phyloP scores from a whole-genome alignment of 64 coral and sea anemone genomes.

The Montipora sp. region DNA sequence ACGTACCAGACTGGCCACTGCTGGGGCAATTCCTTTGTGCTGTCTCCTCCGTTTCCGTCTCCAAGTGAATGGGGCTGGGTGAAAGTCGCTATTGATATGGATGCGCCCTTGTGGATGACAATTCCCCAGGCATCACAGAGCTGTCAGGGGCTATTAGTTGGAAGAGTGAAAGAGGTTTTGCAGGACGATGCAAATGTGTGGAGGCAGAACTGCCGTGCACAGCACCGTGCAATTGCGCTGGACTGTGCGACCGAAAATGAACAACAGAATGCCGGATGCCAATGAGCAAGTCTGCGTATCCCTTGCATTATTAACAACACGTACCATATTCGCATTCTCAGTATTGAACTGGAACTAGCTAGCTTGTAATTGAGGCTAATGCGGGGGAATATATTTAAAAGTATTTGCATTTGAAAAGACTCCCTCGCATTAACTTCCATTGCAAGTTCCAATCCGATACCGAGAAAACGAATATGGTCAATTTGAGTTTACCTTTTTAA shows the following conservation, averaged over 20 bases:
- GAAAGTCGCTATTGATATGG: conserved; percentile 2
- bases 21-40: conserved; percentile 36
- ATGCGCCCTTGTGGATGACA: conserved; percentile 48
- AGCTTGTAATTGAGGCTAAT: no score
- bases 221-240: conserved; percentile 37
- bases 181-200: conserved; percentile 64
- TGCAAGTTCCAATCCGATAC: no score
- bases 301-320: no score
- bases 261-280: no score
- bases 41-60: conserved; percentile 30
- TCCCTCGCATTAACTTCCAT: no score
- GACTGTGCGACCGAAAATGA: neutral
- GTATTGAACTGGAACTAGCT: no score
- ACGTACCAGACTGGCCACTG: conserved; percentile 35
- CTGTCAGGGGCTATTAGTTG: conserved; percentile 62
- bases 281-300: no score
- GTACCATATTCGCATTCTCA: no score
- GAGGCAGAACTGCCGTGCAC: conserved; percentile 40
- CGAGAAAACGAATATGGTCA: no score
- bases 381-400: no score
- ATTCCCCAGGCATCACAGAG: conserved; percentile 36
- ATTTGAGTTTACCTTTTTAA: neutral
- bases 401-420: no score
- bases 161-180: conserved; percentile 53
- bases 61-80: conserved; percentile 60